Evolutionary conservation across 2,888 invertebrate genomes (phyloP).

Genomic region (Epirrhoe alternata): DNA sequence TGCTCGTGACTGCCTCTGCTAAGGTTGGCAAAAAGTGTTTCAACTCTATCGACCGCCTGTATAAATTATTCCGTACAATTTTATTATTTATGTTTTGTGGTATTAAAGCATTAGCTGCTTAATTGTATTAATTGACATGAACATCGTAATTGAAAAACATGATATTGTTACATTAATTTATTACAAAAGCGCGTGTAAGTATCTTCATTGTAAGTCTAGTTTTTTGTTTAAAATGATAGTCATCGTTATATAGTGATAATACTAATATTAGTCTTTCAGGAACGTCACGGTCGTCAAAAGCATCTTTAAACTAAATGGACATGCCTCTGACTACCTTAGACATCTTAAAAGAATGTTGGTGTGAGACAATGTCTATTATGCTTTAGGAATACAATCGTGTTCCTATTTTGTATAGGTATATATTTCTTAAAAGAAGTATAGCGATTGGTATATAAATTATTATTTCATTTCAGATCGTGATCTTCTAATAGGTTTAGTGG

Average conservation of each 20-base stretch:
- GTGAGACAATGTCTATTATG: no score
- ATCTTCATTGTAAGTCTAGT: neutral
- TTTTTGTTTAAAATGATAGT: neutral
- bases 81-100: constrained; percentile 29
- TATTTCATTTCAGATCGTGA: no score
- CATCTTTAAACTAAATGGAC: no score
- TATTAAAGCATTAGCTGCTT: constrained; percentile 17
- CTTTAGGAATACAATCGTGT: no score
- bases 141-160: constrained; percentile 8
- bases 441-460: no score
- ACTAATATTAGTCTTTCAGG: neutral
- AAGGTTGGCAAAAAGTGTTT: constrained; percentile 69
- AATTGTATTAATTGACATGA: constrained; percentile 30
- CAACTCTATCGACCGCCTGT: constrained; percentile 52
- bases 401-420: no score
- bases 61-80: constrained; percentile 32
- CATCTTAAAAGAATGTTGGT: no score
- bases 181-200: neutral
- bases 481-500: no score
- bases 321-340: no score
- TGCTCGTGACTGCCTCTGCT: constrained; percentile 58
- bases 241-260: neutral
- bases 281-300: neutral
- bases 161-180: neutral
- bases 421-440: no score